These are phyloP conservation scores for Oreochromis tanganicae DNA, from an alignment of 2,113 vertebrate genomes.

Conservation along the genomic window DNA sequence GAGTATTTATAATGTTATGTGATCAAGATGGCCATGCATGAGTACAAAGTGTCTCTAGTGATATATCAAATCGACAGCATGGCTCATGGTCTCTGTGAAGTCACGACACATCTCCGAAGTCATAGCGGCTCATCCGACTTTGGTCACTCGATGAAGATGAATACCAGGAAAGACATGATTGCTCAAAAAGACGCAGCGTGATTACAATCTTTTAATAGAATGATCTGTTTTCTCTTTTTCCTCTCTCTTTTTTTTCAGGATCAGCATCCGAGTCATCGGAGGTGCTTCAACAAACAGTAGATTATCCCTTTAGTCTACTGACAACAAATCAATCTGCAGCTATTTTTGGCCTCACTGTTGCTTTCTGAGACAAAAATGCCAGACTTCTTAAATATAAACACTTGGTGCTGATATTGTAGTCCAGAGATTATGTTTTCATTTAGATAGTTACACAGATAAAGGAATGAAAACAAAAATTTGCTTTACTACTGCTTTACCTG, in stretches of 20 bases:
- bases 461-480: neutral
- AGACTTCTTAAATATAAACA: neutral
- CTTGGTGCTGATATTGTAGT: neutral
- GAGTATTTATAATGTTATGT: slow-evolving; percentile 9
- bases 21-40: slow-evolving; percentile 12
- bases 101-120: slow-evolving; percentile 3
- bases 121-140: neutral
- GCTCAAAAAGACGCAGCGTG: neutral
- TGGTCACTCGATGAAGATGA: neutral
- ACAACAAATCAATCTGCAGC: neutral
- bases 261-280: neutral
- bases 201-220: neutral
- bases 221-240: neutral
- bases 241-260: neutral
- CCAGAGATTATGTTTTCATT: neutral
- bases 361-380: neutral
- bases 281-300: neutral
- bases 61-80: neutral
- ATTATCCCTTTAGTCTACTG: neutral
- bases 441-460: neutral
- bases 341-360: neutral
- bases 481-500: neutral
- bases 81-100: neutral
- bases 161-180: neutral
- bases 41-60: slow-evolving; percentile 2